Conservation (phyloP, 2,113 vertebrate species). For the Hippocampus barbouri region DNA sequence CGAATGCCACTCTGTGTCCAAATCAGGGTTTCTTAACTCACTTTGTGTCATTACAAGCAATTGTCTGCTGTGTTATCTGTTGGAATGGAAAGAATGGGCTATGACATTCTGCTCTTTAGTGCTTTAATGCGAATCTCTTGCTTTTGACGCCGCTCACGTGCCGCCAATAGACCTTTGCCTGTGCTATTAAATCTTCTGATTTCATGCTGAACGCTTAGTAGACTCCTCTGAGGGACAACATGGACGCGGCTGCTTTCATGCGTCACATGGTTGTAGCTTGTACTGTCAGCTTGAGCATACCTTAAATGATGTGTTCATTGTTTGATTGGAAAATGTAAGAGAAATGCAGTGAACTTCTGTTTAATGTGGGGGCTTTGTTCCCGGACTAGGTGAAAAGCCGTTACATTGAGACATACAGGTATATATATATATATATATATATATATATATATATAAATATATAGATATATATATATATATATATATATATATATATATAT, state of each 20-base stretch:
- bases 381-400: no score
- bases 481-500: no score
- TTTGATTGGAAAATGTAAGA: not conserved
- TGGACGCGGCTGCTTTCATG: slow-evolving; percentile 6
- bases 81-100: slow-evolving; percentile 37
- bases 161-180: slow-evolving; percentile 26
- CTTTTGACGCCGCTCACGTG: slow-evolving; percentile 39
- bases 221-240: slow-evolving; percentile 11
- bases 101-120: slow-evolving; percentile 35
- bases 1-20: slow-evolving; percentile 13
- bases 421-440: no score
- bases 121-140: slow-evolving; percentile 3
- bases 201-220: slow-evolving; percentile 33
- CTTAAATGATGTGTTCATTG: not conserved
- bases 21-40: not conserved
- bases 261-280: not conserved
- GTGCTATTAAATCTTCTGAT: slow-evolving; percentile 36
- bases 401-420: no score
- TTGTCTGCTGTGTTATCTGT: slow-evolving; percentile 53
- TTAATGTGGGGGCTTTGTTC: not conserved
- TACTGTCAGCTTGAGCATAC: no score
- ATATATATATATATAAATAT: no score
- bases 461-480: no score
- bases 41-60: slow-evolving; percentile 25
- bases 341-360: not conserved